Base-by-base conservation (phyloP, 2,113 vertebrate genomes). In the Anser cygnoides region DNA sequence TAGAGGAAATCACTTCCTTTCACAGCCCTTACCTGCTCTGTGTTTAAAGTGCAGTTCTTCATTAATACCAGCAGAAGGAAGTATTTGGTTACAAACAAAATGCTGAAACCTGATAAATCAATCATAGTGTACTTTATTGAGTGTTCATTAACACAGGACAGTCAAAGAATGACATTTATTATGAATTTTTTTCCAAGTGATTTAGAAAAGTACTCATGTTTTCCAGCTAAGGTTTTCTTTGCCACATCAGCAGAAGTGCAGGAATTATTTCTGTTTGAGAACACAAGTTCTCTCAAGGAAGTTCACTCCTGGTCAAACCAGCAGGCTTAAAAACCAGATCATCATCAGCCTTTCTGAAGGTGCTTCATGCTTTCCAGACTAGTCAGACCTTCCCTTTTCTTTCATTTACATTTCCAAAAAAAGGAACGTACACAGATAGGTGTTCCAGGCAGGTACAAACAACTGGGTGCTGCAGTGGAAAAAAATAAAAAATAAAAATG, bases 61-160 rank as follows among this genome's bases (percentile, higher is more conserved):
- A 0, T 57, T 54, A 54, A 75, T 68, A 33, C 95, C 95, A 93
- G 93, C 84, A 97, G 96, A 94, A 95, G 97, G 94, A 90, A 96
- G 94, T 74, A 66, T 91, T 94, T 66, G 3, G 83, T 95, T 93
- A 92, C 68, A 75, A 92, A 35, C 25, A 52, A 70, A 44, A 70
- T 49, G 68, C 80, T 76, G 75, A 96, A 91, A 67, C 61, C 76
- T 72, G 90, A 81, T 55, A 71, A 84, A 95, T 97, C 58, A 54
- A 89, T 84, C 91, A 73, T 13, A 50, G 17, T 26, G 86, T 54
- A 41, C 39, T 68, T 12, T 14, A 55, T 11, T 25, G 41, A 80
- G 23, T 0, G 1, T 70, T 83, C 41, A 46, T 18, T 84, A 65
- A 57, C 39, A 46, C 1, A 18, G 41, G 39, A 41, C 72, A 70